Conservation (phyloP, 2,888 invertebrate species). For the Drosophila subsilvestris region DNA sequence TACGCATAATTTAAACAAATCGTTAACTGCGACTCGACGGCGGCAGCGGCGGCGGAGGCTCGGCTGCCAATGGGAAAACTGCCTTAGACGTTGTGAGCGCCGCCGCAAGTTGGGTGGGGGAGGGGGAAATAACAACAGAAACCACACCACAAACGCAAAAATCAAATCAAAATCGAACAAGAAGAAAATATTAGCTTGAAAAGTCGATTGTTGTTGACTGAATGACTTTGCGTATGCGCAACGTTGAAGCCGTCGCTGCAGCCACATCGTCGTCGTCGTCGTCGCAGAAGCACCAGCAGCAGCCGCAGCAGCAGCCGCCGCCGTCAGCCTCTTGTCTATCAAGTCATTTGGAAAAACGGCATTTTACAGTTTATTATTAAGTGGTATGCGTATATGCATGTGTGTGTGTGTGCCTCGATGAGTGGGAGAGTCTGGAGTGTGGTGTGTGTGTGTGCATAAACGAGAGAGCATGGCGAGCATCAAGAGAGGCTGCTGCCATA, state of each 20-base stretch:
- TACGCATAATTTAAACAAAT: constrained; percentile 72
- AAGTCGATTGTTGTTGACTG: constrained; percentile 31
- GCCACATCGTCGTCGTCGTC: constrained; percentile 9
- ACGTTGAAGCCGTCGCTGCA: constrained; percentile 30
- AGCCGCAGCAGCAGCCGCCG: constrained; percentile 36
- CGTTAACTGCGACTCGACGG: constrained; percentile 15
- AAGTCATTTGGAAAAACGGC: constrained; percentile 84
- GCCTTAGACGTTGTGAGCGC: constrained; percentile 58
- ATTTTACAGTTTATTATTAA: constrained; percentile 79
- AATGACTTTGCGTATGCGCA: constrained; percentile 63
- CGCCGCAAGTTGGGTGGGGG: constrained; percentile 16
- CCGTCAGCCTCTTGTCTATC: constrained; percentile 72
- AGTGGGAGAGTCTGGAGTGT: constrained; percentile 63
- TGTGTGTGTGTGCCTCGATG: constrained; percentile 39
- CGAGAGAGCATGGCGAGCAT: constrained; percentile 6
- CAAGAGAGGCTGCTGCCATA: constrained; percentile 25
- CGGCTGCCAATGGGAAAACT: constrained; percentile 35
- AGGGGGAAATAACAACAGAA: background rate
- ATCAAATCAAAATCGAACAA: constrained; percentile 39
- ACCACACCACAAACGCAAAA: constrained; percentile 20
- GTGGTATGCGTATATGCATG: constrained; percentile 58
- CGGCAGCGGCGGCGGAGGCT: constrained; percentile 22
- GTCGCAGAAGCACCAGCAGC: constrained; percentile 10
- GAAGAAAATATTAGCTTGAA: too few species aligned
- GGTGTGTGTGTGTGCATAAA: constrained; percentile 38